Percentiles rank a stretch among this genome's conserved stretches.
phyloP scores from a whole-genome alignment of 2,113 vertebrate genomes.

The Indicator indicator region DNA sequence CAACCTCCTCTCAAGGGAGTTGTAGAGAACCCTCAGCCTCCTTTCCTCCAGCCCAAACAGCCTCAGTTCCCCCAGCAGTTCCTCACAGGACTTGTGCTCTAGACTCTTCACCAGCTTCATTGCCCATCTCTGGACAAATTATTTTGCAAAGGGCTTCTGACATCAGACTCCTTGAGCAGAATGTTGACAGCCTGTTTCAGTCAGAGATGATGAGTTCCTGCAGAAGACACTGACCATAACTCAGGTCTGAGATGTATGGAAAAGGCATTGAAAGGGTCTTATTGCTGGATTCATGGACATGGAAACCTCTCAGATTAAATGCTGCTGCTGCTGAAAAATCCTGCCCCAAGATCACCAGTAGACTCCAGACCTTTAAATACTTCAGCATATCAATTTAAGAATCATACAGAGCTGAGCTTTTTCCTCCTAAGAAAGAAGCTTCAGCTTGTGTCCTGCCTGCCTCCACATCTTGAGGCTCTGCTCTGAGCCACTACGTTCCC shows the following conservation, averaged over 20 bases:
- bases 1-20: no score
- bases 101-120: not conserved
- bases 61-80: no score
- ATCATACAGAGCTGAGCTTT: not conserved
- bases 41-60: no score
- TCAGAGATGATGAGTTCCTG: not conserved
- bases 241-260: not conserved
- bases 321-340: not conserved
- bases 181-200: rapidly evolving
- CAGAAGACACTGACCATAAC: rapidly evolving
- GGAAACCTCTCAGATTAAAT: not conserved
- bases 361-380: not conserved
- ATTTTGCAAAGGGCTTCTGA: not conserved
- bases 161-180: no score
- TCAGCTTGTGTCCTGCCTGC: not conserved
- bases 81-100: not conserved
- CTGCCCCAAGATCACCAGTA: not conserved
- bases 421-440: not conserved
- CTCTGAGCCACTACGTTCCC: not conserved
- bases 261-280: not conserved
- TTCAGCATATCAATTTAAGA: not conserved
- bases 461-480: not conserved
- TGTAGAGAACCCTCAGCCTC: no score
- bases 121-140: not conserved
- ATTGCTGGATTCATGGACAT: rapidly evolving